Conservation (phyloP, 2,888 invertebrate species). For the Spisula subtruncata region DNA sequence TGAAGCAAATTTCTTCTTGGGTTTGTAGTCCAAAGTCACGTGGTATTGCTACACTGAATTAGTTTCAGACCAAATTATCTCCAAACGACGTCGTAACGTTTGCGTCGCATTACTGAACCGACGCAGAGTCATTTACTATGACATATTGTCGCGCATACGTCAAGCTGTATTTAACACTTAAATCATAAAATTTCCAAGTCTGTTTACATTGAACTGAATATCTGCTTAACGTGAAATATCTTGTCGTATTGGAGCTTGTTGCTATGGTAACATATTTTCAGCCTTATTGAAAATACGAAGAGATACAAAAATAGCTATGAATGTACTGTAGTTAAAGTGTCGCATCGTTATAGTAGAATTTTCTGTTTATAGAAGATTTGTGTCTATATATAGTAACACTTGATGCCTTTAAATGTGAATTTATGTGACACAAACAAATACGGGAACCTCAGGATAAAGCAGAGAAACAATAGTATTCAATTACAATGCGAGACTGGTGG, state of each 20-base stretch:
- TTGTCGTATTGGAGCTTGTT: slow-evolving; percentile 34
- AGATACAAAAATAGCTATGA: slow-evolving; percentile 25
- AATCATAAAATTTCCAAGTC: not conserved
- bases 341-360: not conserved
- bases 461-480: too few species aligned
- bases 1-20: too few species aligned
- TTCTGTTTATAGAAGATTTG: slow-evolving; percentile 34
- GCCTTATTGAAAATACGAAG: slow-evolving; percentile 25
- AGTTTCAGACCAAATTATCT: not conserved
- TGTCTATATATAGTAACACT: slow-evolving; percentile 41
- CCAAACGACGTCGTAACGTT: not conserved
- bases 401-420: too few species aligned
- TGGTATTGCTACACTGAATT: not conserved
- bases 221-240: not conserved
- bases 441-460: too few species aligned
- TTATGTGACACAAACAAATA: too few species aligned
- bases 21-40: too few species aligned
- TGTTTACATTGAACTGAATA: slow-evolving; percentile 15
- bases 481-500: too few species aligned
- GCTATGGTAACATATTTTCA: slow-evolving; percentile 44
- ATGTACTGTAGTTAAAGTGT: not conserved
- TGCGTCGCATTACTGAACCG: not conserved
- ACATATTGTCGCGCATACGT: not conserved
- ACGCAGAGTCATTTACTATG: not conserved
- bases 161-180: not conserved